Percentiles rank a stretch among this genome's conserved stretches.
Conservation (phyloP, 2,888 invertebrate genomes). For the Tipula confusa region DNA sequence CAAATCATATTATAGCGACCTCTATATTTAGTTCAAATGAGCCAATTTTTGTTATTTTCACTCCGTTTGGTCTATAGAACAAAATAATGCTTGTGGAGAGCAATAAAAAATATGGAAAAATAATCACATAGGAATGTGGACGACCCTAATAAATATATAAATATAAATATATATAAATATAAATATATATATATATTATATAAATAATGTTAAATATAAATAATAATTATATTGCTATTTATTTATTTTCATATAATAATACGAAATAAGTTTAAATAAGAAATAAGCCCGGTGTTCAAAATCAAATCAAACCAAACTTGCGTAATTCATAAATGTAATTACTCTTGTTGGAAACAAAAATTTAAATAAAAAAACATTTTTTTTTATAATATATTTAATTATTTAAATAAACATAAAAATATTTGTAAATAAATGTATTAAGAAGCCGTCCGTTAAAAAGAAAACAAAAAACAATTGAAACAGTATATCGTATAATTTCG, state of each 20-base stretch:
- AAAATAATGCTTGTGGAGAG: too few species aligned
- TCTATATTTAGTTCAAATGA: too few species aligned
- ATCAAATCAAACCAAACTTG: not conserved
- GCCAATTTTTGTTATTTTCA: too few species aligned
- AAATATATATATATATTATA: too few species aligned
- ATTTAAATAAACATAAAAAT: not conserved
- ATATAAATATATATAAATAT: too few species aligned
- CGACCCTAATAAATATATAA: too few species aligned
- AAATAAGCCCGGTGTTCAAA: not conserved
- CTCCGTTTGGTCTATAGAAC: too few species aligned
- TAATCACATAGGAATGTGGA: not conserved
- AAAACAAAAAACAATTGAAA: not conserved
- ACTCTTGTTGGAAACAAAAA: not conserved
- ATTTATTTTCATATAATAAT: not conserved
- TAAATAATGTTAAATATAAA: not conserved
- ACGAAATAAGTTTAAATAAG: not conserved
- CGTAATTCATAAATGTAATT: not conserved
- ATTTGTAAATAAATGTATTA: slow-evolving; percentile 21
- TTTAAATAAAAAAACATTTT: not conserved
- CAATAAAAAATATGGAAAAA: not conserved
- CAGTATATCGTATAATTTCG: not conserved
- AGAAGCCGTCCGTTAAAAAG: not conserved
- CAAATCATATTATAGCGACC: too few species aligned
- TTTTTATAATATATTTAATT: not conserved
- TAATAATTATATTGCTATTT: too few species aligned